These are phyloP conservation scores for Saiga tatarica DNA, from an alignment of 2,113 vertebrate genomes.

Conservation along the genomic window DNA sequence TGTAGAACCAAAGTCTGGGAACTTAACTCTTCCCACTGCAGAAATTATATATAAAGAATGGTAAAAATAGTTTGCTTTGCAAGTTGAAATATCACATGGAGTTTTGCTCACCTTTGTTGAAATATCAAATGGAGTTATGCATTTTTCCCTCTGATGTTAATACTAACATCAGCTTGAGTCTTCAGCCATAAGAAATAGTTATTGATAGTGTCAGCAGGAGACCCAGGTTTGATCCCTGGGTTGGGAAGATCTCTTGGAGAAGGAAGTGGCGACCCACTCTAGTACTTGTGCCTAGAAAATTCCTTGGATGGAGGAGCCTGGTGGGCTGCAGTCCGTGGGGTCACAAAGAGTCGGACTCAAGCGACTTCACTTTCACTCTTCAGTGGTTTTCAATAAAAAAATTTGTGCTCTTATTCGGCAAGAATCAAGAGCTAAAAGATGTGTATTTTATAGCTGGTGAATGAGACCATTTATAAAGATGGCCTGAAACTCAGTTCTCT, in stretches of 20 bases:
- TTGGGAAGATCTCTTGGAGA: too few relatives aligned
- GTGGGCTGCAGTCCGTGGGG: too few relatives aligned
- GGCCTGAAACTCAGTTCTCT: background rate
- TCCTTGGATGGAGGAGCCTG: too few relatives aligned
- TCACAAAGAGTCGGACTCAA: too few relatives aligned
- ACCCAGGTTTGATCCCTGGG: too few relatives aligned
- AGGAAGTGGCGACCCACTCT: too few relatives aligned
- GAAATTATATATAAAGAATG: background rate
- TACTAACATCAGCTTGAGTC: background rate
- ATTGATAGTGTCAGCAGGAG: background rate
- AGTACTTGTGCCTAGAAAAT: too few relatives aligned
- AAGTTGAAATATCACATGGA: background rate
- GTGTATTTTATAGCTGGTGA: background rate
- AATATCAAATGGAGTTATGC: background rate
- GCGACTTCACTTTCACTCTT: background rate
- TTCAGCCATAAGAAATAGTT: background rate
- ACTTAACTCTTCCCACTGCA: background rate
- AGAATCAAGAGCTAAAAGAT: background rate
- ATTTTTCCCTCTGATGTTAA: background rate
- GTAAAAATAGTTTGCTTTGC: background rate
- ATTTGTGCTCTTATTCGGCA: background rate
- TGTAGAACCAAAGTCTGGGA: background rate
- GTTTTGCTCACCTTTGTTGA: background rate
- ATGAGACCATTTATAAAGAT: background rate
- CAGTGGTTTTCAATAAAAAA: background rate